Percentiles rank a stretch among this genome's conserved stretches.
Conservation (phyloP, 2,888 invertebrate species). For the Carterocephalus palaemon region DNA sequence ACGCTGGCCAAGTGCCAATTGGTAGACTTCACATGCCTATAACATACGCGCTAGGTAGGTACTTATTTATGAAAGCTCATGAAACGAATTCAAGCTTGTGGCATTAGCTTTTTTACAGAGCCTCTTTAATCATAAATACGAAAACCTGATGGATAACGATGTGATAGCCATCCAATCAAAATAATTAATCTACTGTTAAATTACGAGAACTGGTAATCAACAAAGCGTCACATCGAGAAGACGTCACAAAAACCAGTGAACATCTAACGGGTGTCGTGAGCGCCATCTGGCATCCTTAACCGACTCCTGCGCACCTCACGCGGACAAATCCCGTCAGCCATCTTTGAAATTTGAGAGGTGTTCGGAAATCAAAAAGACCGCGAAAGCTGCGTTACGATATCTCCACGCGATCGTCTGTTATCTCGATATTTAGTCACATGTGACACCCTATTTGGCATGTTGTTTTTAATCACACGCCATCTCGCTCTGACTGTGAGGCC, state of each 20-base stretch:
- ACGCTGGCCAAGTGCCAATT: too few species aligned
- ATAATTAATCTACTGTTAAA: too few species aligned
- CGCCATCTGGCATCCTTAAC: slow-evolving; percentile 55
- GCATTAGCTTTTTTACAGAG: too few species aligned
- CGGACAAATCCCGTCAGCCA: slow-evolving; percentile 28
- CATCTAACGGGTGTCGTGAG: slow-evolving; percentile 31
- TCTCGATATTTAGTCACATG: slow-evolving; percentile 70
- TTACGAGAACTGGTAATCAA: too few species aligned
- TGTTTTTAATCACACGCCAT: slow-evolving; percentile 55
- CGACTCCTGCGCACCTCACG: slow-evolving; percentile 43
- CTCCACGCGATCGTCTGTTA: slow-evolving; percentile 47
- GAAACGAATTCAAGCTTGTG: too few species aligned
- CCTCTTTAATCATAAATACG: too few species aligned
- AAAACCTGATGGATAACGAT: too few species aligned
- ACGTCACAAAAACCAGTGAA: slow-evolving; percentile 19
- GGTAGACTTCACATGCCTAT: too few species aligned
- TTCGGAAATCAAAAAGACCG: slow-evolving; percentile 44
- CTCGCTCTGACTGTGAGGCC: slow-evolving; percentile 37
- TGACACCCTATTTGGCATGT: slow-evolving; percentile 74
- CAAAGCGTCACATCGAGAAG: slow-evolving; percentile 8
- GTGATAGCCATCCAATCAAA: too few species aligned
- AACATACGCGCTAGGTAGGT: too few species aligned
- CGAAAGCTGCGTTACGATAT: slow-evolving; percentile 50
- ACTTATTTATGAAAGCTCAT: too few species aligned
- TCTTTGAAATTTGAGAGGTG: slow-evolving; percentile 37